These are phyloP conservation scores for Salvelinus alpinus DNA, from an alignment of 2,113 vertebrate species.

Conservation along the genomic window DNA sequence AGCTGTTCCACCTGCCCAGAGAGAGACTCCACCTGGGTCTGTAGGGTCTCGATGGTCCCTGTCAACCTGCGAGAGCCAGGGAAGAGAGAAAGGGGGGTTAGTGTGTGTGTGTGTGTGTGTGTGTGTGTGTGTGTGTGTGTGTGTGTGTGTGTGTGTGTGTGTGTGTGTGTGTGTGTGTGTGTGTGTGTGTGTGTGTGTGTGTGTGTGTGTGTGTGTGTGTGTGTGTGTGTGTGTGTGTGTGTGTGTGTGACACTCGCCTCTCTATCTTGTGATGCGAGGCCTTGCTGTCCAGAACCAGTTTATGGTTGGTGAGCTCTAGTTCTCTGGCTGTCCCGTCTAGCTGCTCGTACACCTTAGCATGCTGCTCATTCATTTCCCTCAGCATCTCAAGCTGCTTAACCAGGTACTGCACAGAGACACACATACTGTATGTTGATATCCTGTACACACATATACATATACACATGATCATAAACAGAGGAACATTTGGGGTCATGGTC, in stretches of 20 bases:
- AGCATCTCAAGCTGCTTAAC: slow-evolving; percentile 94
- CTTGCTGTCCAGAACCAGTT: slow-evolving; percentile 89
- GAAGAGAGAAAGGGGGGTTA: background rate
- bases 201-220: background rate
- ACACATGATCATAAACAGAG: background rate
- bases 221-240: background rate
- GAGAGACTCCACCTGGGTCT: slow-evolving; percentile 91
- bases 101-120: background rate
- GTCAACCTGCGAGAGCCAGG: slow-evolving; percentile 76
- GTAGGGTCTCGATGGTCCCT: slow-evolving; percentile 85
- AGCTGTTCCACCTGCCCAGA: slow-evolving; percentile 92
- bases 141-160: background rate
- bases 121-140: slow-evolving; percentile 4
- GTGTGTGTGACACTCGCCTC: slow-evolving; percentile 66
- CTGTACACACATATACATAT: background rate
- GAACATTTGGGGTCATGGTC: background rate
- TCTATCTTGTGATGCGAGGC: slow-evolving; percentile 93
- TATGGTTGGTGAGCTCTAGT: slow-evolving; percentile 89
- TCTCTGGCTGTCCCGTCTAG: slow-evolving; percentile 90
- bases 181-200: slow-evolving; percentile 1
- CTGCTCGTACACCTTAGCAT: slow-evolving; percentile 96
- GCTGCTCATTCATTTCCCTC: slow-evolving; percentile 95
- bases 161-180: no score
- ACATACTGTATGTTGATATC: background rate
- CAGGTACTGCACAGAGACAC: slow-evolving; percentile 79